Evolutionary conservation across 2,113 vertebrate genomes (phyloP).

Genomic region (Nestor notabilis): DNA sequence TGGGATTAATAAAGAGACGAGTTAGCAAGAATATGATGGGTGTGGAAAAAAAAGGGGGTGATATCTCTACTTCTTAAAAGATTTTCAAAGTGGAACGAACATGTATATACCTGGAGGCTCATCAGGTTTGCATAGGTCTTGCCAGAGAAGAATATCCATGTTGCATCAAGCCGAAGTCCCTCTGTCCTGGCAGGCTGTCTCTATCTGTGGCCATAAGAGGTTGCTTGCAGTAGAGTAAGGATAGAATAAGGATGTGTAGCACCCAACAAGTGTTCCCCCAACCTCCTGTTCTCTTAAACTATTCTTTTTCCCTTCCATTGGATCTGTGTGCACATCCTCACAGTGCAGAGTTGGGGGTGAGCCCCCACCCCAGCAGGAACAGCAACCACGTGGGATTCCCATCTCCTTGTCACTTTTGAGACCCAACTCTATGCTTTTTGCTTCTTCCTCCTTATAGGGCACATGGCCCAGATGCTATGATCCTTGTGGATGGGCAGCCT

Average conservation of each 20-base stretch:
- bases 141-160: not conserved
- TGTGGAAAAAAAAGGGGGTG: not conserved
- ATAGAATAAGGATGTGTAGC: not conserved
- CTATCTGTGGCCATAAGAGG: not conserved
- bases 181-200: not conserved
- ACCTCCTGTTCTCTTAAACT: not conserved
- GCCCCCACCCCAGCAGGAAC: not conserved
- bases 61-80: not conserved
- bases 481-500: slow-evolving; percentile 94
- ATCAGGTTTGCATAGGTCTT: not conserved
- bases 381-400: not conserved
- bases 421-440: not conserved
- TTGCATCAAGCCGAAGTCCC: not conserved
- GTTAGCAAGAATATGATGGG: not conserved
- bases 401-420: not conserved
- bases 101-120: not conserved
- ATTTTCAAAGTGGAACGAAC: not conserved
- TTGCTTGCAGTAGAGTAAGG: not conserved
- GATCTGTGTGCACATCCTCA: not conserved
- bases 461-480: slow-evolving; percentile 95
- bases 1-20: not conserved
- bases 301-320: not conserved
- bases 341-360: not conserved
- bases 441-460: slow-evolving; percentile 78
- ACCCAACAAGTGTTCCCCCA: not conserved